phyloP scores from a whole-genome alignment of 1,140 invertebrate species.

The Habropoda laboriosa region DNA sequence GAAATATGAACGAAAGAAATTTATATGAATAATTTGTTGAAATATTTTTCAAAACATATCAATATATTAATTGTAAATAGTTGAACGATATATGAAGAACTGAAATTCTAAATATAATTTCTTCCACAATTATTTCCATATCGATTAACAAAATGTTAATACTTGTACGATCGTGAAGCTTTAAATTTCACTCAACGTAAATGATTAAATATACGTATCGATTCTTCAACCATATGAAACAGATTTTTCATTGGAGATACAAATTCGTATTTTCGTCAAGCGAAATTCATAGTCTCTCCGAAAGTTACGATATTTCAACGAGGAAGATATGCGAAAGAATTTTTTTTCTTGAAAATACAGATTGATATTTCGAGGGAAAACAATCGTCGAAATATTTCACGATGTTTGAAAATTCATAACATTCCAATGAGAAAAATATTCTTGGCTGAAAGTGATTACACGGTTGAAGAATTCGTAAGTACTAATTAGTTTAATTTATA shows the following conservation, averaged over 20 bases:
- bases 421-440: background rate
- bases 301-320: no score
- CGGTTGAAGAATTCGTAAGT: slow-evolving; percentile 2
- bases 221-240: background rate
- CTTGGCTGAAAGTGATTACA: background rate
- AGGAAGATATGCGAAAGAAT: no score
- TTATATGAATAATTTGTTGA: background rate
- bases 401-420: background rate
- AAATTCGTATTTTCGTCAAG: background rate
- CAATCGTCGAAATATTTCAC: background rate
- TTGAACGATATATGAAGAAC: background rate
- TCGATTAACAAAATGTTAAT: slow-evolving; percentile 3
- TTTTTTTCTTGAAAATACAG: no score
- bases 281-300: no score
- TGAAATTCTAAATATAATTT: background rate
- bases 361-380: no score
- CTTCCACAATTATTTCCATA: background rate
- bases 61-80: background rate
- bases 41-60: background rate
- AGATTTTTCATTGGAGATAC: background rate
- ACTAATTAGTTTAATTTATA: slow-evolving; percentile 18
- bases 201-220: background rate
- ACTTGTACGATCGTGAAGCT: background rate
- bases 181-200: background rate
- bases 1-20: background rate